A percentile compares a stretch with the other conserved stretches of the same genome.
Conservation (phyloP, 2,797 vertebrate genomes). For the Gymnothorax reevesii region DNA sequence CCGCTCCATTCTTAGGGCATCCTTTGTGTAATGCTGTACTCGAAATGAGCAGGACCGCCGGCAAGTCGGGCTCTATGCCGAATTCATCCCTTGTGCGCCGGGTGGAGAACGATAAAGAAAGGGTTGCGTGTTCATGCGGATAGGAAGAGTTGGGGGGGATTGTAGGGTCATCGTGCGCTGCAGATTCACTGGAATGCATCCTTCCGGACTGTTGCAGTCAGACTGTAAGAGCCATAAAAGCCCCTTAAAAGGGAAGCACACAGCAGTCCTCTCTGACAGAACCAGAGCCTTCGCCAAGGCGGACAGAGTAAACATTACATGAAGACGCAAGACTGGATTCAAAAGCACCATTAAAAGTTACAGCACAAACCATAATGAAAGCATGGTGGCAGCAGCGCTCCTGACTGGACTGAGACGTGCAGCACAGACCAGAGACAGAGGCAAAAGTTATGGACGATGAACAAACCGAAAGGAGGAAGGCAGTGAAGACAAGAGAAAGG, state of each 20-base stretch:
- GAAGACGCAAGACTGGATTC: not conserved
- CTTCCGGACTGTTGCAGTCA: not conserved
- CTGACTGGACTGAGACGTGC: no score
- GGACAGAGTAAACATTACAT: no score
- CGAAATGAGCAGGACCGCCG: not conserved
- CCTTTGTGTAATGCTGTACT: not conserved
- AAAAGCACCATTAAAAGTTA: not conserved
- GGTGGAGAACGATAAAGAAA: not conserved
- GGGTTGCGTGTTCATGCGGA: not conserved
- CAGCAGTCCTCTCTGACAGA: no score
- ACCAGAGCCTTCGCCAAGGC: no score
- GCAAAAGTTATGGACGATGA: no score
- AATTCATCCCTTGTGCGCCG: not conserved
- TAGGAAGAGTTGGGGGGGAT: not conserved
- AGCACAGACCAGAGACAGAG: no score
- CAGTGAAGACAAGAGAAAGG: no score
- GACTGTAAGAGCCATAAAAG: not conserved
- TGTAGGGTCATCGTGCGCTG: not conserved
- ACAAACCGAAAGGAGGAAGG: no score
- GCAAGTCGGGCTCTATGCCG: not conserved
- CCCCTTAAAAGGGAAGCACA: not conserved
- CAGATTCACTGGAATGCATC: not conserved
- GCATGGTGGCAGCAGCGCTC: no score
- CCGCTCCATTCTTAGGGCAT: not conserved
- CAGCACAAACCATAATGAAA: not conserved